Conservation (phyloP, 2,797 vertebrate genomes). For the Acanthornis magna region DNA sequence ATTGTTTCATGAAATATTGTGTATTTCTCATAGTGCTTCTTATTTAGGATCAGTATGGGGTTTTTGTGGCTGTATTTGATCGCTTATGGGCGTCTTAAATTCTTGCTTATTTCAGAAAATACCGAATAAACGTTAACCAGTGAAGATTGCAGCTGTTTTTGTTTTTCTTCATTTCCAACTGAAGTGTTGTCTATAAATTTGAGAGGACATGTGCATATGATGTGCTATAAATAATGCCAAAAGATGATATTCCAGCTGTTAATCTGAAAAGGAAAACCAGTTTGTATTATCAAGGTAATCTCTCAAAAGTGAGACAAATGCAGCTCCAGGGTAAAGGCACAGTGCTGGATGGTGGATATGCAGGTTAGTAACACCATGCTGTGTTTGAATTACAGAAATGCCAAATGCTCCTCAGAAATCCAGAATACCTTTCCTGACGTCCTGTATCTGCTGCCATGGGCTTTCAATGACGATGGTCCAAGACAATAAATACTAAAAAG, state of each 20-base stretch:
- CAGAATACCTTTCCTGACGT: neutral
- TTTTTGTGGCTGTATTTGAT: slow-evolving; percentile 80
- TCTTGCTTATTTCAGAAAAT: slow-evolving; percentile 78
- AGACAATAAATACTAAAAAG: neutral
- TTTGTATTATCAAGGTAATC: neutral
- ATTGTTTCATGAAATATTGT: slow-evolving; percentile 69
- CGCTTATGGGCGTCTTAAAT: slow-evolving; percentile 80
- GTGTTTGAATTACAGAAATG: neutral
- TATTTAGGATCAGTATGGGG: slow-evolving; percentile 82
- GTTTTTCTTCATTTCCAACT: slow-evolving; percentile 24
- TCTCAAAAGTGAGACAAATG: neutral
- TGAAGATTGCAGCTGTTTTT: slow-evolving; percentile 56
- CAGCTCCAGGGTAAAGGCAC: neutral
- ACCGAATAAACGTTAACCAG: slow-evolving; percentile 83
- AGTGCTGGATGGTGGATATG: neutral
- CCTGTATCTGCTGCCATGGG: neutral
- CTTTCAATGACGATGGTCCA: neutral
- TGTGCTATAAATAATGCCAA: neutral
- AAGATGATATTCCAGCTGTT: neutral
- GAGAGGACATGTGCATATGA: neutral
- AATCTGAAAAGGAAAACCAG: neutral
- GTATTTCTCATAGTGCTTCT: slow-evolving; percentile 81
- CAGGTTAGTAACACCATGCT: neutral
- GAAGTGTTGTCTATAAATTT: neutral
- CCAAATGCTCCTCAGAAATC: neutral